phyloP scores from a whole-genome alignment of 2,888 invertebrate species.

The Cantharis lateralis region DNA sequence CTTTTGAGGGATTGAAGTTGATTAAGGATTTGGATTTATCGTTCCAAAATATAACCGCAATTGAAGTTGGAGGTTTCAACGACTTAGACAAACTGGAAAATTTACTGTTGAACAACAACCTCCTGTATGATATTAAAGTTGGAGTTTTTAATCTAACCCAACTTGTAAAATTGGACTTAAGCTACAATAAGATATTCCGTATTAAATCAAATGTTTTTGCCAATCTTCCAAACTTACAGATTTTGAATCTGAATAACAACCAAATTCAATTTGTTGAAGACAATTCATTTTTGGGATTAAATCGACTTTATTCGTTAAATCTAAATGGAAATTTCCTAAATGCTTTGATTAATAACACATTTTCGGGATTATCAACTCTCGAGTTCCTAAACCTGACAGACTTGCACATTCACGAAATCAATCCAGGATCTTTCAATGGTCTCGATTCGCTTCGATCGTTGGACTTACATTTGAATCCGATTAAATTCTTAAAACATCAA shows the following conservation, averaged over 20 bases:
- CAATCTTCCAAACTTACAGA: not conserved
- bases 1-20: not conserved
- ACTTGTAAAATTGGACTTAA: not conserved
- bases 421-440: conserved; percentile 9
- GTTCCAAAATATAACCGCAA: not conserved
- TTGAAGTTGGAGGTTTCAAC: not conserved
- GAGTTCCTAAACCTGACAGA: not conserved
- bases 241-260: not conserved
- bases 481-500: not conserved
- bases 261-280: not conserved
- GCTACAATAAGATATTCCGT: not conserved
- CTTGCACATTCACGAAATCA: not conserved
- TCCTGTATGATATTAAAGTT: not conserved
- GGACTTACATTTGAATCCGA: conserved; percentile 8
- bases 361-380: conserved; percentile 8
- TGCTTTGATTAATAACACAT: not conserved
- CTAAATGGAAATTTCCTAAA: conserved; percentile 4
- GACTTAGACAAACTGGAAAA: not conserved
- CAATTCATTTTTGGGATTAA: not conserved
- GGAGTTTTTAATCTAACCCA: not conserved
- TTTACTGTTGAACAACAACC: not conserved
- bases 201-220: not conserved
- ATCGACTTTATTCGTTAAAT: not conserved
- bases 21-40: not conserved
- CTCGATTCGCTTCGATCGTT: not conserved